Base-by-base conservation (phyloP, 2,797 vertebrate species). In the Manis pentadactyla region DNA sequence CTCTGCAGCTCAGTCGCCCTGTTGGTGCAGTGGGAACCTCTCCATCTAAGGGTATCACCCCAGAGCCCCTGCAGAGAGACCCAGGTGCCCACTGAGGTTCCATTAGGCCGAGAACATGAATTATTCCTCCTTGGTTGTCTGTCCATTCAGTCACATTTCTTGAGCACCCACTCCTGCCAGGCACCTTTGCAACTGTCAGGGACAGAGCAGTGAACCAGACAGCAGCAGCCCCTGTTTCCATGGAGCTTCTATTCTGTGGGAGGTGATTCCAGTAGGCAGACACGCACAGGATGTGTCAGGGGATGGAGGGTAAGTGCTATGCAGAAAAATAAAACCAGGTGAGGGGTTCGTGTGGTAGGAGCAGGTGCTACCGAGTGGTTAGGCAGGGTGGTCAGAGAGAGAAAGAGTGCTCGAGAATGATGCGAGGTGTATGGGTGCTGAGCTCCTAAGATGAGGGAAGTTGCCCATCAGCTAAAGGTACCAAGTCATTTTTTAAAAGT, bases 191-290 rank as follows among this genome's bases (percentile, higher is more conserved):
- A 10, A 61, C 77, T 87, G 39, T 64, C 49, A 14, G 84, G 34
- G 75, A n/a, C 15, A 3, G 2, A 21, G 81, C 63, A 39, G 64
- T 61, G 7, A 9, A 75, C 4, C 17, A 68, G 92, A 57, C 66
- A 8, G 10, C 83, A 12, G 27, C 37, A 21, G 89, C 49, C 78
- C 51, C 2, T 34, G 87, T 87, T 95, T 97, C 96, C 95, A 66
- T 74, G 90, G 93, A 87, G 77, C 75, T 82, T 42, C 1, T 27
- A 3, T 21, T 78, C 51, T 5, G 39, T 31, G 82, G 88, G 92
- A 64, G 49, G 96, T 90, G 82, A 46, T 29, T 74, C 93, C 90
- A 71, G 23, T 29, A 42, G 82, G 87, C 87, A 79, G 0, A 90
- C 25, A 46, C 19, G 4, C 69, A 14, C 15, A 1, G 46, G 84